phyloP scores from a whole-genome alignment of 2,888 invertebrate species.

The Agonopterix subpropinquella region DNA sequence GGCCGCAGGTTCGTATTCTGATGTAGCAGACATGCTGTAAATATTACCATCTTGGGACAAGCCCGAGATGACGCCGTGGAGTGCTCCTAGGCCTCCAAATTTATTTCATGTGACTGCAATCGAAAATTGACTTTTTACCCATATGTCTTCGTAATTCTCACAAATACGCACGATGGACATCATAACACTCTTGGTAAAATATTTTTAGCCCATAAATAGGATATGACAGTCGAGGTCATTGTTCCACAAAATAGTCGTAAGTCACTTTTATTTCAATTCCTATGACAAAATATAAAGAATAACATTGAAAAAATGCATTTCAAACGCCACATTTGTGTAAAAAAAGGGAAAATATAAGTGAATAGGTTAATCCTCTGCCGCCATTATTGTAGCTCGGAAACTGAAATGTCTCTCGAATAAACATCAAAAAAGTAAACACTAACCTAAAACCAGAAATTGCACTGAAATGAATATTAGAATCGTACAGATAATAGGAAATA shows the following conservation, averaged over 20 bases:
- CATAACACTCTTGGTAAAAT: slow-evolving; percentile 62
- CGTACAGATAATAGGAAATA: slow-evolving; percentile 18
- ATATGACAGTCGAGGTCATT: slow-evolving; percentile 68
- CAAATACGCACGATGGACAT: slow-evolving; percentile 40
- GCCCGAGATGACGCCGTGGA: slow-evolving; percentile 70
- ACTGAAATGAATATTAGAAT: slow-evolving; percentile 16
- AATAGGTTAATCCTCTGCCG: slow-evolving; percentile 74
- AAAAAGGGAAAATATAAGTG: slow-evolving; percentile 48
- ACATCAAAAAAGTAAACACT: slow-evolving; percentile 74
- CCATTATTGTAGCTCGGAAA: slow-evolving; percentile 73
- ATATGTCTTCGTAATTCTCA: slow-evolving; percentile 49
- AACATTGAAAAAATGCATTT: slow-evolving; percentile 38
- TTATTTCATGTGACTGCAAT: slow-evolving; percentile 71
- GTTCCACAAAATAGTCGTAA: slow-evolving; percentile 59
- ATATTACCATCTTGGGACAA: slow-evolving; percentile 73
- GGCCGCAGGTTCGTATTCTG: slow-evolving; percentile 71
- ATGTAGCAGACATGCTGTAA: slow-evolving; percentile 72
- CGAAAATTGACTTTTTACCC: slow-evolving; percentile 65
- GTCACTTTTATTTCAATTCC: slow-evolving; percentile 46
- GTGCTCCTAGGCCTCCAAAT: slow-evolving; percentile 63
- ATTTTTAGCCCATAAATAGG: slow-evolving; percentile 67
- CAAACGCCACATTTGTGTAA: slow-evolving; percentile 24
- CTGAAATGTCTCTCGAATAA: slow-evolving; percentile 65
- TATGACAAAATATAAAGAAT: slow-evolving; percentile 54
- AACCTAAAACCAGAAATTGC: slow-evolving; percentile 35